Base-by-base conservation (phyloP, 2,888 invertebrate genomes). In the Dicyrtomina minuta region DNA sequence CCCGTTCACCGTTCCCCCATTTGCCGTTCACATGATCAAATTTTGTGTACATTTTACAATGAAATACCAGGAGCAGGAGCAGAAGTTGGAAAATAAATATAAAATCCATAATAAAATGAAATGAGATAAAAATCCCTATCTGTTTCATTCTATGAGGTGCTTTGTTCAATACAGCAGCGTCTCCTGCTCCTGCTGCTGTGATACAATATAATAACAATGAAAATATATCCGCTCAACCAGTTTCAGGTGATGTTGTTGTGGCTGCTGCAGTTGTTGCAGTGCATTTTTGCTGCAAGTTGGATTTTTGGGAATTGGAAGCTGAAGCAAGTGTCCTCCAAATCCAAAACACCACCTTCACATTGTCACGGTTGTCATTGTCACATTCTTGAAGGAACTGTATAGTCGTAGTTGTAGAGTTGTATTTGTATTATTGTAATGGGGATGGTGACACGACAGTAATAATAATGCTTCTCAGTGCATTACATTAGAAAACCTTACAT, bases 41-140 rank as follows among this genome's bases (percentile, higher is more conserved):
- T n/a, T n/a, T n/a, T n/a, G n/a, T n/a, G n/a, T n/a, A n/a, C n/a
- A 51, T 17, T 24, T 22, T 55, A 27, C 24, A n/a, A 55, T 26
- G 26, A 24, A 55, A 55, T 55, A 55, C 55, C 55, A 55, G 55
- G 22, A 55, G 55, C 55, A 55, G n/a, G n/a, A n/a, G n/a, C n/a
- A n/a, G n/a, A n/a, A n/a, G n/a, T n/a, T n/a, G n/a, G n/a, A n/a
- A 33, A 33, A 33, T 8, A 33, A 33, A 3, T 12, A 51, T 8
- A 51, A 55, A 55, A 55, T 26, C 10, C n/a, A n/a, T 51, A 51
- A 51, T 55, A n/a, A 26, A 55, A 15, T 55, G 24, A 26, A 27
- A 55, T 27, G 24, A 24, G 55, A 55, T 55, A 55, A 55, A 55
- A 33, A 55, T 55, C 13, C 55, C 24, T 27, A 26, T 26, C 5